Evolutionary conservation across 2,797 vertebrate genomes (phyloP).

Genomic region (Columba guinea): DNA sequence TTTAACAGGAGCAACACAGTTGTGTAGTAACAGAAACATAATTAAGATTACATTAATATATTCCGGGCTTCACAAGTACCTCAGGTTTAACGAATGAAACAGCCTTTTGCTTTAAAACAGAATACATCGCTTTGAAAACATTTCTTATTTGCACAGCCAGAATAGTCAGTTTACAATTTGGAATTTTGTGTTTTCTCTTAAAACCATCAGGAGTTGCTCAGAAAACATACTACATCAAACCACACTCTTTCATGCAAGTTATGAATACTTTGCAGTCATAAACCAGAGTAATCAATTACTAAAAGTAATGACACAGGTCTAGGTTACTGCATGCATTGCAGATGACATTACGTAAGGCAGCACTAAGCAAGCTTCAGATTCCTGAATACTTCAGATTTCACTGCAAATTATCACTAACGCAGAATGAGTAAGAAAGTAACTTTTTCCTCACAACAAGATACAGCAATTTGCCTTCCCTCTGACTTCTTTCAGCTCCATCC

Average conservation of each 20-base stretch:
- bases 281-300: neutral
- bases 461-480: neutral
- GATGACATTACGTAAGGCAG: accelerated
- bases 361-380: neutral
- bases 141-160: neutral
- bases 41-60: neutral
- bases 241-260: accelerated
- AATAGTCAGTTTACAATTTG: neutral
- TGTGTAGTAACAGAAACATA: neutral
- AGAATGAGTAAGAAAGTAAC: neutral
- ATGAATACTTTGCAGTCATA: neutral
- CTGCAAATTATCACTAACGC: neutral
- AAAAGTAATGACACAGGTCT: neutral
- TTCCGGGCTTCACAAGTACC: neutral
- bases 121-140: neutral
- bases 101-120: neutral
- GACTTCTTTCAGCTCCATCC: neutral
- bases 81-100: neutral
- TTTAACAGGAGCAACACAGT: neutral
- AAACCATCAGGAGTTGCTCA: neutral
- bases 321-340: neutral
- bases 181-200: neutral
- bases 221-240: neutral
- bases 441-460: neutral
- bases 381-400: neutral